Evolutionary conservation across 2,797 vertebrate genomes (phyloP), one percentile per base, ranked within the genome.

Genomic region (Rhinichthys osculus): DNA sequence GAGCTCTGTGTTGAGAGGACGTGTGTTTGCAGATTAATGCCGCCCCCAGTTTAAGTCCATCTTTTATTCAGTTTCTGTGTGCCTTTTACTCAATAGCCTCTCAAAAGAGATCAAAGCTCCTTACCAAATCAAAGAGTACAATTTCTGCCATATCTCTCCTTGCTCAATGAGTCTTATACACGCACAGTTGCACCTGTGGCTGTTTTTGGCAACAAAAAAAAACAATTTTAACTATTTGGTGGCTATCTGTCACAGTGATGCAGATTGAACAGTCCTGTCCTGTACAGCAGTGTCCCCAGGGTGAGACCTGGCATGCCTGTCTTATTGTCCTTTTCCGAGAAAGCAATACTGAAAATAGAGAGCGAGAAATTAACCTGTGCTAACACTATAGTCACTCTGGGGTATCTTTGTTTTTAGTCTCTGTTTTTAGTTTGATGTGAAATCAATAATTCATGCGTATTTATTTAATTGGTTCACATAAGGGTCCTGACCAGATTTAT

Each of bases 21-120:
- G 1, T 64, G 57, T 54, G 42, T 64, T 88, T 77, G 73, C 52
- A 82, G 78, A 62, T 57, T 23, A 50, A 81, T 76, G 78, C 54
- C 17, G 35, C 78, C 30, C 50, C 35, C 27, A 69, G 57, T 86
- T 81, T 77, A 62, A 54, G 54, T 5, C 71, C 82, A 90, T 90
- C 79, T 89, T 89, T 88, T 88, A 89, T 90, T 90, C 80, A 90
- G 78, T 59, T 82, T 87, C 70, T 64, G 73, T 80, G 73, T 59
- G 70, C 50, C 81, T 89, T 87, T 83, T 79, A 80, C 80, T 27
- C 44, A 33, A 70, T 38, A 38, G 38, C 21, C 82, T 86, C 78
- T 82, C 78, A 82, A 57, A 76, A 67, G 64, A 93, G 91, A 94
- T 95, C 93, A 95, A 95, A 95, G 94, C 91, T 17, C 77, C 77